These are phyloP conservation scores for Megaceryle maxima DNA, from an alignment of 2,113 vertebrate species.

Conservation along the genomic window DNA sequence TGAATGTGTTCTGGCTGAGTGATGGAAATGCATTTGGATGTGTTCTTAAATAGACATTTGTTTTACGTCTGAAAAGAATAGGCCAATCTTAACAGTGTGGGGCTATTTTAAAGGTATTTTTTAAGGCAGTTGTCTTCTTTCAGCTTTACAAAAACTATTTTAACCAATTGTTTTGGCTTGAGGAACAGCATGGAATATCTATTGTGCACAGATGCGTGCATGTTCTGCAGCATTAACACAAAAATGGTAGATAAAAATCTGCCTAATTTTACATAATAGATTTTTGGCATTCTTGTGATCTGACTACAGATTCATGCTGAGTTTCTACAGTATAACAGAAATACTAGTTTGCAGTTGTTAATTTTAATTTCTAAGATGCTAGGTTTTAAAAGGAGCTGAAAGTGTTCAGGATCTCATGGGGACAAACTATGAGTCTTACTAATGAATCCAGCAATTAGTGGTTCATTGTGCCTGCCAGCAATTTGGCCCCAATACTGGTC, in stretches of 20 bases:
- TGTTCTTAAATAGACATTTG: conserved; percentile 61
- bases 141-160: conserved; percentile 54
- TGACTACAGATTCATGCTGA: conserved; percentile 40
- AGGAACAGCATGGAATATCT: conserved; percentile 16
- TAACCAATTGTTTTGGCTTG: conserved; percentile 42
- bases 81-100: neutral
- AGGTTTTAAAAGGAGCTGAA: conserved; percentile 46
- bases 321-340: conserved; percentile 42
- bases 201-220: neutral
- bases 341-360: conserved; percentile 49
- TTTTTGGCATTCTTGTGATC: conserved; percentile 56
- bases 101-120: conserved; percentile 45
- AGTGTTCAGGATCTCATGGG: conserved; percentile 54
- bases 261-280: conserved; percentile 37
- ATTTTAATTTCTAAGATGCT: conserved; percentile 56
- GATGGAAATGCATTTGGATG: conserved; percentile 52
- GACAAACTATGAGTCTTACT: conserved; percentile 62
- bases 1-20: conserved; percentile 36
- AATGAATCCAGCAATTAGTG: conserved; percentile 65
- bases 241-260: conserved; percentile 45
- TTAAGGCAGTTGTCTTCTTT: conserved; percentile 48
- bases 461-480: conserved; percentile 66
- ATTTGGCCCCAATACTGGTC: conserved; percentile 37
- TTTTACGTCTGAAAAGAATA: conserved; percentile 60
- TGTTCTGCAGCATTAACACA: conserved; percentile 26